These are phyloP conservation scores for Drosophila rellima DNA, from an alignment of 2,888 invertebrate species.

Conservation along the genomic window DNA sequence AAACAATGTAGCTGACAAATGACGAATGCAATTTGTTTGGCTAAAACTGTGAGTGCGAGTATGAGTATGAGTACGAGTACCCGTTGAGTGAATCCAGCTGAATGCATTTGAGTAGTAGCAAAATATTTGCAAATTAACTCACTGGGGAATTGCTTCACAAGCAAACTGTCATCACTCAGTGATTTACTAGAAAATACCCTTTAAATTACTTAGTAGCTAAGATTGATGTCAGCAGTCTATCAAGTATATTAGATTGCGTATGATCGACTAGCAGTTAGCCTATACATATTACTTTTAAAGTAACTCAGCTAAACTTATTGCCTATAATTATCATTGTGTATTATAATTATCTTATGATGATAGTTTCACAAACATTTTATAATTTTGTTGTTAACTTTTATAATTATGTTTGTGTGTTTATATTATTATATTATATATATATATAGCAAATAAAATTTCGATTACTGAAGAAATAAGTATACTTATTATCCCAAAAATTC, in stretches of 20 bases:
- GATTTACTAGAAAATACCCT: background rate
- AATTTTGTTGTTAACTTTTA: too few relatives aligned
- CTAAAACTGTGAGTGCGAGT: constrained; percentile 33
- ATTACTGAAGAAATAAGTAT: too few relatives aligned
- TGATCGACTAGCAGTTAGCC: too few relatives aligned
- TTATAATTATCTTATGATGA: too few relatives aligned
- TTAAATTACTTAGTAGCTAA: background rate
- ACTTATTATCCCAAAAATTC: too few relatives aligned
- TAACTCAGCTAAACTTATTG: too few relatives aligned
- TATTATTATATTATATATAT: too few relatives aligned
- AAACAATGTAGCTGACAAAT: constrained; percentile 64
- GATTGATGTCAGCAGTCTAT: background rate
- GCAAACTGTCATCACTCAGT: background rate
- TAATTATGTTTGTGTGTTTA: too few relatives aligned
- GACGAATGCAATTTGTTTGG: constrained; percentile 62
- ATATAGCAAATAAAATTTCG: too few relatives aligned
- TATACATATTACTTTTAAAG: too few relatives aligned
- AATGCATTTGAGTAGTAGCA: constrained; percentile 48
- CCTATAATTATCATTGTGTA: too few relatives aligned
- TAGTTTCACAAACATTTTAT: too few relatives aligned
- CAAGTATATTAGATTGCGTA: background rate
- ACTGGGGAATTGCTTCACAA: constrained; percentile 55
- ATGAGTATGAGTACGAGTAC: constrained; percentile 9
- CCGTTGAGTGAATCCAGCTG: constrained; percentile 6
- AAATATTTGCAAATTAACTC: constrained; percentile 77